A percentile compares a stretch with the other conserved stretches of the same genome.
phyloP scores from a whole-genome alignment of 2,113 vertebrate genomes.

The Microtus montanus region DNA sequence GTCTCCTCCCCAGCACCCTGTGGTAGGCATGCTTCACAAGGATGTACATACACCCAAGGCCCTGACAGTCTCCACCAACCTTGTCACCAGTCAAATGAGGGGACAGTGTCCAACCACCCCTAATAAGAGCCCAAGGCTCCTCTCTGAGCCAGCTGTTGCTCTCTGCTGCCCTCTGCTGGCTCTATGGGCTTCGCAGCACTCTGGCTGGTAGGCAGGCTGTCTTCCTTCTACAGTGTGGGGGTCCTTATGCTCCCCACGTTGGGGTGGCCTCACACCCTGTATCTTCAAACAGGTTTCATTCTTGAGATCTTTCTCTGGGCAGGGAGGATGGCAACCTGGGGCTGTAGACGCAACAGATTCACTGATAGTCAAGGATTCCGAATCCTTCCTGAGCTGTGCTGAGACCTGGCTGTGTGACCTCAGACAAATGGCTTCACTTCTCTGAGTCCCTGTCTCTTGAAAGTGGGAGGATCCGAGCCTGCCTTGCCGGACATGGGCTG shows the following conservation, averaged over 20 bases:
- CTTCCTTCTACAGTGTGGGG: background rate
- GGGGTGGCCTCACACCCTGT: background rate
- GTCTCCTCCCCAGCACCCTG: rapidly evolving
- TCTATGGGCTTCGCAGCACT: background rate
- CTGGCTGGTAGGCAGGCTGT: background rate
- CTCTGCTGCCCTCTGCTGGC: slow-evolving; percentile 37
- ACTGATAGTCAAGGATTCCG: background rate
- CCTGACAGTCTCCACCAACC: background rate
- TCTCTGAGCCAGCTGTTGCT: background rate
- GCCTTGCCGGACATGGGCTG: background rate
- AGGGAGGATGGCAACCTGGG: background rate
- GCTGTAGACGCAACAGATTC: background rate
- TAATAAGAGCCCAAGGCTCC: background rate
- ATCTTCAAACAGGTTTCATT: background rate
- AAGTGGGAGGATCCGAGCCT: background rate
- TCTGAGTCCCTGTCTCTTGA: background rate
- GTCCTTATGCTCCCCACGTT: no score
- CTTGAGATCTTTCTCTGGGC: background rate
- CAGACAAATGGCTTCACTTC: background rate
- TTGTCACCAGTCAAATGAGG: background rate
- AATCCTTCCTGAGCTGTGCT: background rate
- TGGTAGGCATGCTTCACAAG: background rate
- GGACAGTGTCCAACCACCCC: background rate
- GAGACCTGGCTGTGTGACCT: background rate
- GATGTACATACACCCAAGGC: rapidly evolving